Conservation (phyloP, 2,888 invertebrate species). For the Lissocephala sabroskyi region DNA sequence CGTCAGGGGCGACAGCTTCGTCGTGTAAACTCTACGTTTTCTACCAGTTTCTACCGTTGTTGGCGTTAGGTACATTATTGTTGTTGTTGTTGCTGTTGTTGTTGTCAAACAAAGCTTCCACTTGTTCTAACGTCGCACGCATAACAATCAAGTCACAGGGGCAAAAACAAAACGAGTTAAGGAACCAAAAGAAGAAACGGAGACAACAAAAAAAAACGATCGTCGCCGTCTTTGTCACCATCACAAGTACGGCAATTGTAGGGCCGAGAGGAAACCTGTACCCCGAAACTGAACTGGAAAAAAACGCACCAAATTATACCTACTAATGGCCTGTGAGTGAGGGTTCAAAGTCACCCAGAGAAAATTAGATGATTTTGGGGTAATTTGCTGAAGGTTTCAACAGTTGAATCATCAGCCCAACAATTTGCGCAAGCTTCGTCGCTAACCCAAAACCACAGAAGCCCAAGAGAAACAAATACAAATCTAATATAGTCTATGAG, state of each 20-base stretch:
- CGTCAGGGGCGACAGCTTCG: slow-evolving; percentile 25
- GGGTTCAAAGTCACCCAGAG: too few relatives aligned
- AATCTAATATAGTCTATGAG: too few relatives aligned
- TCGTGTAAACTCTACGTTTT: slow-evolving; percentile 64
- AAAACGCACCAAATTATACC: too few relatives aligned
- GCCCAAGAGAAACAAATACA: too few relatives aligned
- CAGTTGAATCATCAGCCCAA: too few relatives aligned
- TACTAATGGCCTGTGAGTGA: too few relatives aligned
- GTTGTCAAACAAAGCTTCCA: slow-evolving; percentile 67
- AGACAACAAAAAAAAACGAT: slow-evolving; percentile 16
- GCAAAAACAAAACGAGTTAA: slow-evolving; percentile 9
- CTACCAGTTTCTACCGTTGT: slow-evolving; percentile 6
- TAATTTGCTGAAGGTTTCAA: too few relatives aligned
- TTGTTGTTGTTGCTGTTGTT: slow-evolving; percentile 35
- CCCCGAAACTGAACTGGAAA: too few relatives aligned
- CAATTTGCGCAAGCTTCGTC: too few relatives aligned
- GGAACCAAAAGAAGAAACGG: slow-evolving; percentile 25
- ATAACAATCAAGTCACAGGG: slow-evolving; percentile 41
- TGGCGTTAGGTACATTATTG: slow-evolving; percentile 17
- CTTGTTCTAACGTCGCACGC: slow-evolving; percentile 61
- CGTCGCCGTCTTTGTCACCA: slow-evolving; percentile 1
- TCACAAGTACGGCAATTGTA: slow-evolving; percentile 4
- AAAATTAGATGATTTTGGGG: too few relatives aligned
- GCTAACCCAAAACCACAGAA: too few relatives aligned
- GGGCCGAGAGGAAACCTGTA: too few relatives aligned